A percentile compares a stretch with the other conserved stretches of the same genome.
These are phyloP conservation scores for Saccostrea echinata DNA, from an alignment of 1,140 invertebrate genomes.

Conservation along the genomic window DNA sequence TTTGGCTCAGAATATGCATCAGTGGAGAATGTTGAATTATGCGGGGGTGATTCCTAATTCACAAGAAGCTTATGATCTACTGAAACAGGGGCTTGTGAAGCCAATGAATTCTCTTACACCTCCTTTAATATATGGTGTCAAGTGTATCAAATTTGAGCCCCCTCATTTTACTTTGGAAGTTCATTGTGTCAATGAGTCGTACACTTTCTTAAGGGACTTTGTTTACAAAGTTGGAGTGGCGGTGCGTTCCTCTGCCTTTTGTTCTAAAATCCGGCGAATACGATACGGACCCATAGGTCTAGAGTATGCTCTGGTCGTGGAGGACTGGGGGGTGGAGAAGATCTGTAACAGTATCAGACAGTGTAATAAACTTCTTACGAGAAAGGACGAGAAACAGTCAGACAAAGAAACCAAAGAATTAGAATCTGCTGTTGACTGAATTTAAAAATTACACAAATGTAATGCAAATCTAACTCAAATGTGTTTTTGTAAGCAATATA, in stretches of 20 bases:
- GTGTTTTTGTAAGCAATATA: no score
- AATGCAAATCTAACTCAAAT: background rate
- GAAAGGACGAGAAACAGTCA: background rate
- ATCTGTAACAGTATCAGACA: conserved; percentile 87
- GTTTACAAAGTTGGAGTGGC: conserved; percentile 90
- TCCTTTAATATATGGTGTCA: conserved; percentile 92
- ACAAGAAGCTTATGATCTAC: conserved; percentile 93
- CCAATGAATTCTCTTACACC: conserved; percentile 84
- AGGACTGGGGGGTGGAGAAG: conserved; percentile 93
- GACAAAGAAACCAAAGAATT: background rate
- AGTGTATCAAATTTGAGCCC: conserved; percentile 88
- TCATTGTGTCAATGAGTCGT: conserved; percentile 90
- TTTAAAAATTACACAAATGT: background rate
- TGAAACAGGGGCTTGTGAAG: conserved; percentile 88
- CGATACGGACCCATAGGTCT: conserved; percentile 90
- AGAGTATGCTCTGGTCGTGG: conserved; percentile 87
- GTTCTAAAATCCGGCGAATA: conserved; percentile 88
- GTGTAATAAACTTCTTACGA: conserved; percentile 53
- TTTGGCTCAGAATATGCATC: conserved; percentile 19
- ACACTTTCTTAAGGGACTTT: conserved; percentile 87
- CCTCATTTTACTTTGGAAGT: conserved; percentile 95
- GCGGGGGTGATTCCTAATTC: conserved; percentile 90
- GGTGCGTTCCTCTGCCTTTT: conserved; percentile 89
- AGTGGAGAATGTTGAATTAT: conserved; percentile 81
- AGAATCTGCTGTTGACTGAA: background rate